A percentile compares a stretch with the other conserved stretches of the same genome.
phyloP scores from a whole-genome alignment of 1,140 invertebrate genomes.

The Caenorhabditis briggsae region DNA sequence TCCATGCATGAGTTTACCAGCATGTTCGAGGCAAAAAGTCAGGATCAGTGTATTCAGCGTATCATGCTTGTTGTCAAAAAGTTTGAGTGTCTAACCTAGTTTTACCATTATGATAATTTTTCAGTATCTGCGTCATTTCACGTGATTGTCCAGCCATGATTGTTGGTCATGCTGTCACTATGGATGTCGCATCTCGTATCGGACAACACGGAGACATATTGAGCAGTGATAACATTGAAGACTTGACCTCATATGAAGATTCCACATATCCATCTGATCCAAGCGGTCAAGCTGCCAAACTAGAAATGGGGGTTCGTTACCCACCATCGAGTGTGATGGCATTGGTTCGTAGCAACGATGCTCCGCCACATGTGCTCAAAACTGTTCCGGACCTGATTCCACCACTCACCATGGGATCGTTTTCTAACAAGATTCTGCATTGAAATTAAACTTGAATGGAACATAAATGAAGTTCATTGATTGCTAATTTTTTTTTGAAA shows the following conservation, averaged over 20 bases:
- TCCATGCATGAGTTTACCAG: conserved; percentile 23
- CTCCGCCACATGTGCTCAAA: conserved; percentile 28
- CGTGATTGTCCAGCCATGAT: conserved; percentile 14
- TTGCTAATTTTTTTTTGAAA: conserved; percentile 9
- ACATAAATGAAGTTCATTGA: conserved; percentile 19
- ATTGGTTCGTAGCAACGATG: conserved; percentile 17
- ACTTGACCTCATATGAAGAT: conserved; percentile 18
- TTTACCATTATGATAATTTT: background rate
- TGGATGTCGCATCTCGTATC: conserved; percentile 17
- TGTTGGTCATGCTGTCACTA: conserved; percentile 36
- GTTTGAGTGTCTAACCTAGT: background rate
- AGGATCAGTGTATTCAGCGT: conserved; percentile 33
- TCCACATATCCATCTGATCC: conserved; percentile 1
- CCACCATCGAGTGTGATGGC: conserved; percentile 53
- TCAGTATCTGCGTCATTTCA: conserved; percentile 23
- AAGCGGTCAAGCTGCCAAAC: background rate
- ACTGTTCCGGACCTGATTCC: conserved; percentile 46
- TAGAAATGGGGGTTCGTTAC: conserved; percentile 55
- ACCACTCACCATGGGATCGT: conserved; percentile 9
- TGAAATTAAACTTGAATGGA: background rate
- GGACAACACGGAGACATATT: conserved; percentile 28
- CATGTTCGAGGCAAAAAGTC: conserved; percentile 43
- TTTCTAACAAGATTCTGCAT: conserved; percentile 15
- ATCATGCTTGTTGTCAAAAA: conserved; percentile 50
- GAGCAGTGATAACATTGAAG: background rate